Evolutionary conservation across 2,797 vertebrate genomes (phyloP).

Genomic region (Taeniopygia guttata): DNA sequence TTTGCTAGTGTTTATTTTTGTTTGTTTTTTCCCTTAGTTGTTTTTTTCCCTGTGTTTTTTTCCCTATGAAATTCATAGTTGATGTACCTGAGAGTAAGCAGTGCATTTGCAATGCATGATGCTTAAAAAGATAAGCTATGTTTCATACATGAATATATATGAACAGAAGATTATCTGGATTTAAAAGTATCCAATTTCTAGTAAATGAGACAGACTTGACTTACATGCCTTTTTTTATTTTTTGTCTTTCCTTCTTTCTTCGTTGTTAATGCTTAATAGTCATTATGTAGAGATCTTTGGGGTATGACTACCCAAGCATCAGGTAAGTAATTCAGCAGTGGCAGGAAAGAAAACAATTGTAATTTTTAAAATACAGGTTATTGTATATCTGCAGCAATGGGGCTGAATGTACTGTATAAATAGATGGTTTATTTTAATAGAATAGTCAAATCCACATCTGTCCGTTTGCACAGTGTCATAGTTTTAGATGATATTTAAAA

Average conservation of each 20-base stretch:
- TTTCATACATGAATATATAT: background rate
- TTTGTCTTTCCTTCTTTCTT: background rate
- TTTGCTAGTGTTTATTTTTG: background rate
- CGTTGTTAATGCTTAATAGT: background rate
- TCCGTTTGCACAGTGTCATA: accelerated
- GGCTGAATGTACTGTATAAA: background rate
- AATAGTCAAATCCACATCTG: background rate
- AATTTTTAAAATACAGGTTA: background rate
- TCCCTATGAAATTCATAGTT: background rate
- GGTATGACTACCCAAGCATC: background rate
- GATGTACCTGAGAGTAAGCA: background rate
- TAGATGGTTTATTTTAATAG: background rate
- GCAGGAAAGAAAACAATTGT: accelerated
- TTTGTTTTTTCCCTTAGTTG: too few relatives aligned
- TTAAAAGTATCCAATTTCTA: background rate
- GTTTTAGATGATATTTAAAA: background rate
- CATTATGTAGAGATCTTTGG: background rate
- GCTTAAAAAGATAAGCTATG: background rate
- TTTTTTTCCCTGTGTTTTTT: too few relatives aligned
- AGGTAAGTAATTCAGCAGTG: background rate
- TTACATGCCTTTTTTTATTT: background rate
- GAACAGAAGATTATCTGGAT: background rate
- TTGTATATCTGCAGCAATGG: background rate
- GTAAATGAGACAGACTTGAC: background rate
- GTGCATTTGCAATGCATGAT: background rate